These are phyloP conservation scores for Passer domesticus DNA, from an alignment of 2,113 vertebrate species.

Conservation along the genomic window DNA sequence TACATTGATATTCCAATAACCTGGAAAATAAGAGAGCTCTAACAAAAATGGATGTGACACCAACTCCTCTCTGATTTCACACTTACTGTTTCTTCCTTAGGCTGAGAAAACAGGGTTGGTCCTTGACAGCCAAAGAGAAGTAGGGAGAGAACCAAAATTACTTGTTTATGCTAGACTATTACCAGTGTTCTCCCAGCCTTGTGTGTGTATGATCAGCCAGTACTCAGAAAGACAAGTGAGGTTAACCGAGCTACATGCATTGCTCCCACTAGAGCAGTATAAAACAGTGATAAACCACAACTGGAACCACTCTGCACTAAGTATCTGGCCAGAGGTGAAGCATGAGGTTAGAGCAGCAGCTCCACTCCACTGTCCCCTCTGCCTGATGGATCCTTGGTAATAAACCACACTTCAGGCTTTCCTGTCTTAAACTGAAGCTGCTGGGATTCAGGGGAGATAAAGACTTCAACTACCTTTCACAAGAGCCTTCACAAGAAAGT, in stretches of 20 bases:
- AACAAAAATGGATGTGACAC: neutral
- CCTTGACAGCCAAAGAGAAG: neutral
- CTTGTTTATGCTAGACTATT: neutral
- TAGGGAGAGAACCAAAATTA: neutral
- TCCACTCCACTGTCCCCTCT: neutral
- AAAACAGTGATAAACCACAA: slow-evolving; percentile 46
- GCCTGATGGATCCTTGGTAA: slow-evolving; percentile 38
- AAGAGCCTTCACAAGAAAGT: slow-evolving; percentile 29
- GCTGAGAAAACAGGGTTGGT: neutral
- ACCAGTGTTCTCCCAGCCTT: neutral
- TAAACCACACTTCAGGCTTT: slow-evolving; percentile 23
- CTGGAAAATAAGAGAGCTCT: neutral
- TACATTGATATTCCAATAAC: neutral
- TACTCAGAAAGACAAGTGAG: slow-evolving; percentile 13
- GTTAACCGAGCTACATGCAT: slow-evolving; percentile 47
- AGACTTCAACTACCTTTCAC: slow-evolving; percentile 32
- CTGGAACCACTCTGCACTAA: neutral
- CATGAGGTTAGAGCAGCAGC: neutral
- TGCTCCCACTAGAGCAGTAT: slow-evolving; percentile 39
- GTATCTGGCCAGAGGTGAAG: slow-evolving; percentile 11
- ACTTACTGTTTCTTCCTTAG: neutral
- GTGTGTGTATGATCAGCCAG: neutral
- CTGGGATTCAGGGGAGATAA: slow-evolving; percentile 38
- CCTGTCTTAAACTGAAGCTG: slow-evolving; percentile 9
- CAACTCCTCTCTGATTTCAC: neutral